A percentile compares a stretch with the other conserved stretches of the same genome.
phyloP scores from a whole-genome alignment of 2,113 vertebrate species.

The Lagopus leucura region DNA sequence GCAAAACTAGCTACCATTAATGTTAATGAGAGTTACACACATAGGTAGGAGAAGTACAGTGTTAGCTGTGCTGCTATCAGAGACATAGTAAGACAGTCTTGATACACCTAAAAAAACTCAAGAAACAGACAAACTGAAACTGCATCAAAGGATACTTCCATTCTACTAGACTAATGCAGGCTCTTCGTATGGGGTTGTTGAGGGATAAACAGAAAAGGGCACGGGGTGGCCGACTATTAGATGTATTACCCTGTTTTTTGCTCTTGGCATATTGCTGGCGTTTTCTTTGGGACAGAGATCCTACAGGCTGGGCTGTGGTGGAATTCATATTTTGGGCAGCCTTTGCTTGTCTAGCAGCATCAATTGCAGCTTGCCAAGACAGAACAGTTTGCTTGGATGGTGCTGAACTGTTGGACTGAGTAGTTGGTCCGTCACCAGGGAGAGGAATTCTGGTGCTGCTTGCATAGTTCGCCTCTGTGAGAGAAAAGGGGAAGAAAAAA shows the following conservation, averaged over 20 bases:
- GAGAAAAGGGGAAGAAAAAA: neutral
- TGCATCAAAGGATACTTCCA: conserved; percentile 96
- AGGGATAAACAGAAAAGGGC: conserved; percentile 98
- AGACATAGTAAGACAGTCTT: neutral
- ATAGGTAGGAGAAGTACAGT: neutral
- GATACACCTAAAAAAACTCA: neutral
- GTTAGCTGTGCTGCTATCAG: neutral
- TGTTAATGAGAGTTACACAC: neutral
- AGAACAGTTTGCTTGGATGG: conserved; percentile 87
- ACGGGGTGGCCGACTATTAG: conserved; percentile 93
- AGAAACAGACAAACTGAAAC: conserved; percentile 19
- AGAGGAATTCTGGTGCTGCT: conserved; percentile 90
- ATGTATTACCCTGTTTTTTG: conserved; percentile 97
- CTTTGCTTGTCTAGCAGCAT: conserved; percentile 96
- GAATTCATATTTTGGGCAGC: conserved; percentile 94
- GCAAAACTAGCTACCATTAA: neutral
- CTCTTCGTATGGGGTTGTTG: conserved; percentile 98
- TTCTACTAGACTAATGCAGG: conserved; percentile 99
- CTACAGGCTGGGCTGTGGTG: conserved; percentile 89
- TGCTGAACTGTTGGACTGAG: conserved; percentile 86
- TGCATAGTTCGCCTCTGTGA: conserved; percentile 96
- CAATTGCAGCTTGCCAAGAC: conserved; percentile 95
- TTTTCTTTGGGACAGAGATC: conserved; percentile 98
- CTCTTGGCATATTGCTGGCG: conserved; percentile 99
- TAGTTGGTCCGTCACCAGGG: conserved; percentile 92